Evolutionary conservation across 2,113 vertebrate species (phyloP), one percentile per base, ranked within the genome.

Genomic region (Kryptolebias marmoratus): DNA sequence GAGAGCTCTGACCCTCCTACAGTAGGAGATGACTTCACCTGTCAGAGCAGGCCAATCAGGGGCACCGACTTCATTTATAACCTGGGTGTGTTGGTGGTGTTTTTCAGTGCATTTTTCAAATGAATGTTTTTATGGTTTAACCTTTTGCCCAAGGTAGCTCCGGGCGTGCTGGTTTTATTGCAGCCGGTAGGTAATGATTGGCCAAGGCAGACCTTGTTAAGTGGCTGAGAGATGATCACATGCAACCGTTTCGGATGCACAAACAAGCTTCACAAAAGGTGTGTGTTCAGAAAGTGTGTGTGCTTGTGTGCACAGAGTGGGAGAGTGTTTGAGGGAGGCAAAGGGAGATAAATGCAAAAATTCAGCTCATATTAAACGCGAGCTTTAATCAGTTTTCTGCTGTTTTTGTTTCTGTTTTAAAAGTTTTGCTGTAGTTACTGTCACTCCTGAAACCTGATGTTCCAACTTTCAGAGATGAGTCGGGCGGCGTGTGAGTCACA

Each of bases 151-250:
- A 48, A 87, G 81, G 87, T 82, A 87, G 82, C 64, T 10, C 44
- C 5, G 48, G 86, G 86, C 42, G 73, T 83, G 83, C 63, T 81
- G 44, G 63, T 57, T 92, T 92, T 92, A 90, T 90, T 83, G 80
- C 68, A 74, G 67, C 66, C 80, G 77, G 65, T 27, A 67, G 73
- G 86, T 91, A 93, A 93, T 92, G 61, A 89, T 68, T 87, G 74
- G 18, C 89, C 74, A 91, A 79, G 71, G 74, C 44, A 72, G 69
- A 42, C 55, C 53, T 77, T 76, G 59, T 84, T 89, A 81, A 79
- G 70, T 75, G 64, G 89, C 87, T 86, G 82, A 90, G 87, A 64
- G 69, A 69, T 82, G 85, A 89, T 86, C 80, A 73, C 67, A 73
- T 54, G 55, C 64, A 55, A 62, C 70, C 3, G 57, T 64, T 57